phyloP scores from a whole-genome alignment of 2,888 invertebrate species.

The Conomelus anceps region DNA sequence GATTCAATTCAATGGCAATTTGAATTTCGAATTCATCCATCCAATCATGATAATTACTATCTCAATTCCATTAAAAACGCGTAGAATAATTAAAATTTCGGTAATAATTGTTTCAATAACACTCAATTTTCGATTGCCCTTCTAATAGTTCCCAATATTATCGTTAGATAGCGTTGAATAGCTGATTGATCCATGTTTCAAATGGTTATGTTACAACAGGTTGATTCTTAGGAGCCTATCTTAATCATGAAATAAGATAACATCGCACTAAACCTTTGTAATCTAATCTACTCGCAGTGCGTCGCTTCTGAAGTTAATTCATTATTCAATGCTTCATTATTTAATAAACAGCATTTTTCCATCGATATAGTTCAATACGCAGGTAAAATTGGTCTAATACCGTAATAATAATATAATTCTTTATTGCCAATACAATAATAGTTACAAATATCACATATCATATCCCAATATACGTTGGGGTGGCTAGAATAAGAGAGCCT shows the following conservation, averaged over 20 bases:
- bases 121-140: neutral
- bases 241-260: neutral
- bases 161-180: neutral
- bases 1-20: neutral
- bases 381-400: too few species aligned
- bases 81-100: neutral
- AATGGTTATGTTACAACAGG: neutral
- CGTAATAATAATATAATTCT: too few species aligned
- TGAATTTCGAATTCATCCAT: neutral
- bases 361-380: too few species aligned
- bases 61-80: neutral
- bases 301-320: too few species aligned
- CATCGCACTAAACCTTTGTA: neutral
- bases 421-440: too few species aligned
- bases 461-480: too few species aligned
- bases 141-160: neutral
- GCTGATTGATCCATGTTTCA: neutral
- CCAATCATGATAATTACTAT: neutral
- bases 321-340: too few species aligned
- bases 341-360: too few species aligned
- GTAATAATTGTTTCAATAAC: neutral
- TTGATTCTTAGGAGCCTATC: neutral
- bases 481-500: too few species aligned
- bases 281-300: neutral
- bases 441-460: too few species aligned